Percentiles rank a stretch among this genome's conserved stretches.
phyloP scores from a whole-genome alignment of 2,888 invertebrate genomes.

The Galerucella calmariensis region DNA sequence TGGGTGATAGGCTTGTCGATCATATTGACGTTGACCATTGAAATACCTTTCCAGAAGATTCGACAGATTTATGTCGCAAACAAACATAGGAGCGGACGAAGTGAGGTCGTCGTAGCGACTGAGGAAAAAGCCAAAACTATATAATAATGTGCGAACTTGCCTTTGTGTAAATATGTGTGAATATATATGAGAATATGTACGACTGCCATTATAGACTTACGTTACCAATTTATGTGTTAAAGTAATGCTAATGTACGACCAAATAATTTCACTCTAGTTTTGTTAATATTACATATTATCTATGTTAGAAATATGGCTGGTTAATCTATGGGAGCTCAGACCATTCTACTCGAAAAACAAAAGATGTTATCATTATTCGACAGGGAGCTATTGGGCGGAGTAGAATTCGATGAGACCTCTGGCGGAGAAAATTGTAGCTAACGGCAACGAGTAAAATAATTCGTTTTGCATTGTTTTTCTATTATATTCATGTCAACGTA shows the following conservation, averaged over 20 bases:
- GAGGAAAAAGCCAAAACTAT: slow-evolving; percentile 18
- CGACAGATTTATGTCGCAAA: slow-evolving; percentile 63
- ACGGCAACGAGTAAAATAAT: too few species aligned
- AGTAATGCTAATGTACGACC: background rate
- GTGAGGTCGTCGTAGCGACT: background rate
- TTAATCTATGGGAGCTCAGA: too few species aligned
- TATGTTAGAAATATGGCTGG: background rate
- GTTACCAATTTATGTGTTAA: background rate
- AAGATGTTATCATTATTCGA: too few species aligned
- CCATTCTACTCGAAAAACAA: too few species aligned
- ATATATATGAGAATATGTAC: background rate
- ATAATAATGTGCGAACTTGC: slow-evolving; percentile 14
- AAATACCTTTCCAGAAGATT: slow-evolving; percentile 77
- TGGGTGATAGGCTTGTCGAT: slow-evolving; percentile 70
- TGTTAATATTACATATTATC: background rate
- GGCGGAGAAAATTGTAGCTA: too few species aligned
- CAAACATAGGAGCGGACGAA: background rate
- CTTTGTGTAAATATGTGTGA: slow-evolving; percentile 12
- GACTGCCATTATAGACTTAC: background rate
- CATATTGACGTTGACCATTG: slow-evolving; percentile 72
- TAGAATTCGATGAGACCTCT: too few species aligned
- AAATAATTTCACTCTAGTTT: background rate
- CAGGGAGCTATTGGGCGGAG: too few species aligned
- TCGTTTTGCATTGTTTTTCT: too few species aligned
- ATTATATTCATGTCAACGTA: too few species aligned